Conservation (phyloP, 1,140 invertebrate genomes). For the Drosophila parabipectinata region DNA sequence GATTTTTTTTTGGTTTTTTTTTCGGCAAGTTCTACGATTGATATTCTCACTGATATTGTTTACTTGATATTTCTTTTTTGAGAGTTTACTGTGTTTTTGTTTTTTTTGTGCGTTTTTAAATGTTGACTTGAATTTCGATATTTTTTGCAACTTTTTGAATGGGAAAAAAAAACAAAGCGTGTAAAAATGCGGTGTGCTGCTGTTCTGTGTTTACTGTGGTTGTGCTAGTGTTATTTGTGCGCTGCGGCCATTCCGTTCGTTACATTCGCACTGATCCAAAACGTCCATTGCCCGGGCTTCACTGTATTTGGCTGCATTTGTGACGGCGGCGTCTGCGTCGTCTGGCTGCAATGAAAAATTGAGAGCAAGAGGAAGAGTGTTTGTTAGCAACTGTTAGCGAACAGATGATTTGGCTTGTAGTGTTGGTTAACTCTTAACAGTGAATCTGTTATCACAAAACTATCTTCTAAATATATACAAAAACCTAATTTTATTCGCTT, state of each 20-base stretch:
- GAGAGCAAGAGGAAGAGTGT: conserved; percentile 4
- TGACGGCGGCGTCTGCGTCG: conserved; percentile 16
- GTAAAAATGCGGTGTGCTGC: conserved; percentile 5
- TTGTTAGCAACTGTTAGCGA: not conserved
- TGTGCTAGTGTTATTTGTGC: conserved; percentile 46
- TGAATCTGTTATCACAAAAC: not conserved
- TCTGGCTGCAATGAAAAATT: conserved; percentile 14
- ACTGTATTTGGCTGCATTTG: conserved; percentile 49
- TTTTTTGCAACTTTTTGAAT: not conserved
- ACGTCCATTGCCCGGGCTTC: conserved; percentile 39
- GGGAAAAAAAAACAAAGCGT: not conserved
- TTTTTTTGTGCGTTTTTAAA: not conserved
- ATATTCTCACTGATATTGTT: not conserved
- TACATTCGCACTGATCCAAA: conserved; percentile 9
- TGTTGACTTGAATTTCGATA: not conserved
- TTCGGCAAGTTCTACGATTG: not conserved
- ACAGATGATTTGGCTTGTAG: not conserved
- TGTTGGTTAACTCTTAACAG: conserved; percentile 4
- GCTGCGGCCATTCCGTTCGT: conserved; percentile 22
- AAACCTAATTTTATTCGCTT: too few relatives aligned
- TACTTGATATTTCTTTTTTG: conserved; percentile 9
- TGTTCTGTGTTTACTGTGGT: conserved; percentile 22
- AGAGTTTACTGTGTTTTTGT: not conserved
- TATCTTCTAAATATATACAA: not conserved
- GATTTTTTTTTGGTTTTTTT: not conserved